These are phyloP conservation scores for Protomyctophum bolini DNA, from an alignment of 2,113 vertebrate species.

Conservation along the genomic window DNA sequence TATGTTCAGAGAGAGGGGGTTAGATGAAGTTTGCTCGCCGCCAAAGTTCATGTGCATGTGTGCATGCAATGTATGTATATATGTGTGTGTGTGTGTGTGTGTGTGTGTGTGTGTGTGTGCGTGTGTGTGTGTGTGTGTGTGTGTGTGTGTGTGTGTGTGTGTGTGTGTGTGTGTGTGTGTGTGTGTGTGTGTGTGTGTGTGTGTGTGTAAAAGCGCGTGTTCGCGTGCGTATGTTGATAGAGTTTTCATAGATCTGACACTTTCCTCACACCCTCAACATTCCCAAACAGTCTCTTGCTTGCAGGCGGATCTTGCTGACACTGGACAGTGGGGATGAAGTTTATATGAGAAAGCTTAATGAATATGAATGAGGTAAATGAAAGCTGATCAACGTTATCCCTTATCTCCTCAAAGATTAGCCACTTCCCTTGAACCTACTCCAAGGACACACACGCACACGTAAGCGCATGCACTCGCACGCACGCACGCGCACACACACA, in stretches of 20 bases:
- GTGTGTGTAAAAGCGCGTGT: not conserved
- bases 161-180: too few species aligned
- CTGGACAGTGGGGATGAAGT: slow-evolving; percentile 40
- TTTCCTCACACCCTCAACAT: slow-evolving; percentile 43
- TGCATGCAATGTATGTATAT: too few species aligned
- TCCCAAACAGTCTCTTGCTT: slow-evolving; percentile 45
- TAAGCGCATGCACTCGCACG: not conserved
- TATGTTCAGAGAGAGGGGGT: slow-evolving; percentile 44
- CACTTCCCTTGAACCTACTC: slow-evolving; percentile 70
- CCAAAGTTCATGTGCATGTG: slow-evolving; percentile 28
- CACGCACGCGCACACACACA: not conserved
- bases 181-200: too few species aligned
- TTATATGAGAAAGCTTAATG: slow-evolving; percentile 59
- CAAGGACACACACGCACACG: slow-evolving; percentile 67
- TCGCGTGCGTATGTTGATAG: slow-evolving; percentile 52
- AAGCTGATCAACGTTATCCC: slow-evolving; percentile 74
- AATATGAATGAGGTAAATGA: slow-evolving; percentile 76
- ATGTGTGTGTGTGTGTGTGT: not conserved
- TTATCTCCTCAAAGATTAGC: slow-evolving; percentile 78
- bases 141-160: not conserved
- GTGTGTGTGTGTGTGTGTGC: too few species aligned
- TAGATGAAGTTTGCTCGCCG: slow-evolving; percentile 59
- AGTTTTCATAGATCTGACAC: slow-evolving; percentile 65
- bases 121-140: not conserved
- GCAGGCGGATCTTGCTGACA: slow-evolving; percentile 65